Evolutionary conservation across 2,797 vertebrate genomes (phyloP), one percentile per base, ranked within the genome.

Genomic region (Antrozous pallidus): DNA sequence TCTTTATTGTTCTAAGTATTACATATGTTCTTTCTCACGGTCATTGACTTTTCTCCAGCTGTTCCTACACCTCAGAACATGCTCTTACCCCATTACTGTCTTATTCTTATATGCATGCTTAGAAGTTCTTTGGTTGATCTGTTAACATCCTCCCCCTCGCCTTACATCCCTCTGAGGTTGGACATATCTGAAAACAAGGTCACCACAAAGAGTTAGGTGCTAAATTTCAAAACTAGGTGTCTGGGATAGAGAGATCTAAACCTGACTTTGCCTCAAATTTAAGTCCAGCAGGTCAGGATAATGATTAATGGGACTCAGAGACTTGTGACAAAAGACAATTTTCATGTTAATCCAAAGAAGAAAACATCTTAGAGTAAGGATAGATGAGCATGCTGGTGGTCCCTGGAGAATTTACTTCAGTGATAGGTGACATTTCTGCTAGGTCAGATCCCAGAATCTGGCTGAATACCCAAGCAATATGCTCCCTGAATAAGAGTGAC

Each of bases 321-420:
- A 73, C 33, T 51, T 28, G 9, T 28, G 58, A 10, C 12, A 77
- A 42, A 31, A 36, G 24, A 28, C 38, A 1, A 38, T 69, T 80
- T 88, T 83, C 47, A 69, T 28, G 42, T 77, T 71, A 73, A 80
- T 90, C 20, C 36, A 79, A 95, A 94, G 56, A 78, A 82, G 18
- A 16, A 40, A 38, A 77, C 2, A 38, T 42, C 58, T 90, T 75
- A 75, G 47, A 79, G 45, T 11, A 49, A 67, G 36, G 90, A 82
- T 71, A 9, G 40, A 45, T 40, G 11, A 36, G 20, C 8, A 16
- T 14, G 2, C 83, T 28, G 28, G 31, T 47, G 74, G 42, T 33
- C 67, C n/a, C 0, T 16, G 17, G 47, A 89, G 24, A 56, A 90
- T 56, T 2, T 42, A 49, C 40, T 80, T 95, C 67, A 26, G 28